These are phyloP conservation scores for Ceratotherium simum DNA, from an alignment of 2,113 vertebrate species.

Conservation along the genomic window DNA sequence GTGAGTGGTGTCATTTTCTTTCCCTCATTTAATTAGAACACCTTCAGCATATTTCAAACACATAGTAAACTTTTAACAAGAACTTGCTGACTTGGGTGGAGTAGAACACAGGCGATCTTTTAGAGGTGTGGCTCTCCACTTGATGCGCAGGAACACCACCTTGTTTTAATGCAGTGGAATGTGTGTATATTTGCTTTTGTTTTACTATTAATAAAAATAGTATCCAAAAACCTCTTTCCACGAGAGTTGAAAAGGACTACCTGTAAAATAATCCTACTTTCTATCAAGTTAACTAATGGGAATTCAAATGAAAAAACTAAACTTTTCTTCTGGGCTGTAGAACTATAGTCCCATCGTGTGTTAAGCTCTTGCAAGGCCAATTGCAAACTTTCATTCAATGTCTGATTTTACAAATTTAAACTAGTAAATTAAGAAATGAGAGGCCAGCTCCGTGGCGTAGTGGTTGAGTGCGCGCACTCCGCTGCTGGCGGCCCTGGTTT, in stretches of 20 bases:
- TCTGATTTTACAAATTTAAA: not conserved
- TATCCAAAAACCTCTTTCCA: not conserved
- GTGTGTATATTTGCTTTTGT: not conserved
- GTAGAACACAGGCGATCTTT: not conserved
- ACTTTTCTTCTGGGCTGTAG: not conserved
- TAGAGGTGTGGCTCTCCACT: not conserved
- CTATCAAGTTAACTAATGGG: not conserved
- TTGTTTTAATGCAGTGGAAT: not conserved
- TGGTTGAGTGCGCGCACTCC: too few species aligned
- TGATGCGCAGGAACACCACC: not conserved
- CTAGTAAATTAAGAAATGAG: not conserved
- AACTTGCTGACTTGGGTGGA: not conserved
- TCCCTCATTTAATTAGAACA: not conserved
- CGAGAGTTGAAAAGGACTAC: not conserved
- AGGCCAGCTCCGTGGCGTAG: too few species aligned
- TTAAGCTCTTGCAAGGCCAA: not conserved
- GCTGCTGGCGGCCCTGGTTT: too few species aligned
- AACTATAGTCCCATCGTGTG: not conserved
- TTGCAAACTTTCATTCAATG: not conserved
- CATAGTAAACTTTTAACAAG: not conserved
- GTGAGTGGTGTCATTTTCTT: slow-evolving; percentile 82
- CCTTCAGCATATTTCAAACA: not conserved
- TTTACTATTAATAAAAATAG: not conserved
- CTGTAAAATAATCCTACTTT: not conserved
- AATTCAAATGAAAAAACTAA: not conserved